Evolutionary conservation across 1,140 invertebrate species (phyloP).

Genomic region (Aleiodes sp.): DNA sequence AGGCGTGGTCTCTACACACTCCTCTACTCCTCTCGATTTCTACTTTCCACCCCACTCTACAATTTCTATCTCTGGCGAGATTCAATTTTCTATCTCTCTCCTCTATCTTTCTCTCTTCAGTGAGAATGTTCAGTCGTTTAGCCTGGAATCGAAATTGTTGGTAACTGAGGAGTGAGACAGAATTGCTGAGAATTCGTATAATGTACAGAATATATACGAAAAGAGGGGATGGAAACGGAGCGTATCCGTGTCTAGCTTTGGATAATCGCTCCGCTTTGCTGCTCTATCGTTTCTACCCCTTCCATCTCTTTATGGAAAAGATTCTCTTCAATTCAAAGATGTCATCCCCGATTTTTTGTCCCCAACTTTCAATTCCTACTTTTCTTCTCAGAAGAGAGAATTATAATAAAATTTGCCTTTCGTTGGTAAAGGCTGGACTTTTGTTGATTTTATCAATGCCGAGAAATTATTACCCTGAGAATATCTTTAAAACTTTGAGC

Average conservation of each 20-base stretch:
- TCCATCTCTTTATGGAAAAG: too few species aligned
- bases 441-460: too few species aligned
- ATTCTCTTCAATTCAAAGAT: too few species aligned
- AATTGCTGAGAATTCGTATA: constrained; percentile 14
- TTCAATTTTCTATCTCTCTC: constrained; percentile 2
- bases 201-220: not conserved
- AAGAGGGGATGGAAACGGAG: constrained; percentile 20
- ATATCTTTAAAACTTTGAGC: too few species aligned
- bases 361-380: too few species aligned
- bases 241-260: constrained; percentile 28
- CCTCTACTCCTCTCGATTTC: not conserved
- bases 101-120: constrained; percentile 41
- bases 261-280: constrained; percentile 35
- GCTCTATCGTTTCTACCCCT: not conserved
- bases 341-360: too few species aligned
- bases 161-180: not conserved
- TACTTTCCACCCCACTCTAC: not conserved
- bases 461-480: too few species aligned
- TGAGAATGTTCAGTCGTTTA: constrained; percentile 31
- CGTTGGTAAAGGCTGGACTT: too few species aligned
- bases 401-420: too few species aligned
- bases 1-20: constrained; percentile 46
- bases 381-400: too few species aligned
- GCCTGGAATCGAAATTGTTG: constrained; percentile 17
- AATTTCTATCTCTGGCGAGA: not conserved